Evolutionary conservation across 1,140 invertebrate genomes (phyloP).

Genomic region (Oncopodura yosiiana): DNA sequence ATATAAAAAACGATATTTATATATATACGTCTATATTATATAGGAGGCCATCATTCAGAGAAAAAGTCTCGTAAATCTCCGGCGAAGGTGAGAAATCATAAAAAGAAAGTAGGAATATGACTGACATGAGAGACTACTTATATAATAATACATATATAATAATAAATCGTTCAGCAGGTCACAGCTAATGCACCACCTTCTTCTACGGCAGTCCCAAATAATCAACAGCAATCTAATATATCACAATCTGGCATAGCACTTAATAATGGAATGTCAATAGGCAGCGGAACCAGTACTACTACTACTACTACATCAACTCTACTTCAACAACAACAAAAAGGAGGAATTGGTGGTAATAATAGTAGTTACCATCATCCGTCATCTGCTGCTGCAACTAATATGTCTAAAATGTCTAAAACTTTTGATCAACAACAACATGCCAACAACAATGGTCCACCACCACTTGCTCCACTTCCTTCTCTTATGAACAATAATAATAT

Average conservation of each 20-base stretch:
- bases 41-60: slow-evolving; percentile 18
- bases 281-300: neutral
- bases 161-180: neutral
- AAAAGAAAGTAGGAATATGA: neutral
- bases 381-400: too few species aligned
- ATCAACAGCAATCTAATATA: too few species aligned
- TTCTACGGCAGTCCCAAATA: too few species aligned
- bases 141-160: neutral
- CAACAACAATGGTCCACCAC: too few species aligned
- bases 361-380: too few species aligned
- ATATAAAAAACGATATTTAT: neutral
- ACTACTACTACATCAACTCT: neutral
- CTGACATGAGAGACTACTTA: neutral
- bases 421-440: too few species aligned
- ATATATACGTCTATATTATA: neutral
- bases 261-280: slow-evolving; percentile 7
- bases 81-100: slow-evolving; percentile 21
- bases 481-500: too few species aligned
- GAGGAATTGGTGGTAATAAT: too few species aligned
- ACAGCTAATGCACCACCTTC: neutral
- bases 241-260: slow-evolving; percentile 9
- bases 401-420: too few species aligned
- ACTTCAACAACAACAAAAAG: neutral
- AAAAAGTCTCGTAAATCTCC: slow-evolving; percentile 30
- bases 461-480: too few species aligned